These are phyloP conservation scores for Spinibarbus caldwelli DNA, from an alignment of 2,797 vertebrate genomes.

Conservation along the genomic window DNA sequence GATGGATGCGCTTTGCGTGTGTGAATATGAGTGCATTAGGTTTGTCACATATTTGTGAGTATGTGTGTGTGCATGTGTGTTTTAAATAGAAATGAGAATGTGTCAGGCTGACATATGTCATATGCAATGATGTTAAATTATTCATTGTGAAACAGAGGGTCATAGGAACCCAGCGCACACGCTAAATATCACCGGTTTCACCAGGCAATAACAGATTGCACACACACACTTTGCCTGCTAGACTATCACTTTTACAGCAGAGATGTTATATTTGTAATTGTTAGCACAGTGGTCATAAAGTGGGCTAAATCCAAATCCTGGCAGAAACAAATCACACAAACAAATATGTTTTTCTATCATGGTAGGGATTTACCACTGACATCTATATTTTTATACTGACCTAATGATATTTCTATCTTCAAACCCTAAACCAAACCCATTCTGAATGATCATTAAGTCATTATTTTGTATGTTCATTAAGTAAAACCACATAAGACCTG, in stretches of 20 bases:
- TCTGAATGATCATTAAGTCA: not conserved
- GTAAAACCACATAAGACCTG: not conserved
- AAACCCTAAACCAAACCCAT: not conserved
- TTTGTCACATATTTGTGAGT: conserved; percentile 48
- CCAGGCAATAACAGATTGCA: conserved; percentile 15
- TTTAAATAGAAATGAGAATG: conserved; percentile 81
- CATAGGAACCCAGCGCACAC: conserved; percentile 28
- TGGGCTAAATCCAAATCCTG: not conserved
- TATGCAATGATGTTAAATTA: conserved; percentile 66
- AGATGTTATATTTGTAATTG: not conserved
- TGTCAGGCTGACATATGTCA: conserved; percentile 72
- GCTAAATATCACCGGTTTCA: conserved; percentile 15
- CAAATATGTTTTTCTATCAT: not conserved
- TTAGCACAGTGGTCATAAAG: not conserved
- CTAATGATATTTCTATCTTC: not conserved
- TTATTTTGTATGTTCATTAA: not conserved
- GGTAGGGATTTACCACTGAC: not conserved
- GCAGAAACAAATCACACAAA: conserved; percentile 1
- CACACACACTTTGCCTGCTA: conserved; percentile 9
- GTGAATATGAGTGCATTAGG: conserved; percentile 39
- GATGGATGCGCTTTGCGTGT: conserved; percentile 18
- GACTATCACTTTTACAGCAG: not conserved
- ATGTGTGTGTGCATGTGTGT: conserved; percentile 68
- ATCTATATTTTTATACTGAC: not conserved
- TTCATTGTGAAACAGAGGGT: conserved; percentile 49